Evolutionary conservation across 2,797 vertebrate genomes (phyloP).

Genomic region (Enteromius argenteus): DNA sequence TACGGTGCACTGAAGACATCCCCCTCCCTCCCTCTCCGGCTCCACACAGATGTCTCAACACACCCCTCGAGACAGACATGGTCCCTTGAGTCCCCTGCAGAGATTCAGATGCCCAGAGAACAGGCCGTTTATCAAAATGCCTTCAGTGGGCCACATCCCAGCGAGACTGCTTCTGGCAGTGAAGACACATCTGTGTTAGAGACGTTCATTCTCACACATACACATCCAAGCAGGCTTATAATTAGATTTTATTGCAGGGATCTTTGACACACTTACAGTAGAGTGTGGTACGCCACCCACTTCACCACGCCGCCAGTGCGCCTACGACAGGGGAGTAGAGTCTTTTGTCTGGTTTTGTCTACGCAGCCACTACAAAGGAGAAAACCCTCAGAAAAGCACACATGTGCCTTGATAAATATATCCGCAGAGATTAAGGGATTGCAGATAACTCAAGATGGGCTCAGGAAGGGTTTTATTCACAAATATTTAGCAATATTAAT

Average conservation of each 20-base stretch:
- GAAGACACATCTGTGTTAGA: slow-evolving; percentile 50
- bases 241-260: slow-evolving; percentile 50
- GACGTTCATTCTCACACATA: slow-evolving; percentile 32
- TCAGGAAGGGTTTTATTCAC: not conserved
- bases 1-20: slow-evolving; percentile 19
- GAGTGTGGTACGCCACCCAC: slow-evolving; percentile 36
- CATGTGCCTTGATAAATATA: slow-evolving; percentile 12
- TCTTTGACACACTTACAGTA: slow-evolving; percentile 48
- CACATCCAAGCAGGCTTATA: slow-evolving; percentile 44
- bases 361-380: slow-evolving; percentile 15
- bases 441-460: not conserved
- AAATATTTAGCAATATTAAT: slow-evolving; percentile 13
- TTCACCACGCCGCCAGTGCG: slow-evolving; percentile 8
- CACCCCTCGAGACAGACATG: slow-evolving; percentile 39
- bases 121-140: slow-evolving; percentile 60
- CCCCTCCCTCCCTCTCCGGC: slow-evolving; percentile 22
- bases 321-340: slow-evolving; percentile 16
- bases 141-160: slow-evolving; percentile 48
- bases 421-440: slow-evolving; percentile 16
- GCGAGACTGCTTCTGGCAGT: slow-evolving; percentile 50
- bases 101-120: slow-evolving; percentile 57
- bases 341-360: slow-evolving; percentile 48
- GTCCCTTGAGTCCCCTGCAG: slow-evolving; percentile 48
- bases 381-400: not conserved
- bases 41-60: slow-evolving; percentile 41